Conservation (phyloP, 1,140 invertebrate genomes). For the Drosophila quadrilineata region DNA sequence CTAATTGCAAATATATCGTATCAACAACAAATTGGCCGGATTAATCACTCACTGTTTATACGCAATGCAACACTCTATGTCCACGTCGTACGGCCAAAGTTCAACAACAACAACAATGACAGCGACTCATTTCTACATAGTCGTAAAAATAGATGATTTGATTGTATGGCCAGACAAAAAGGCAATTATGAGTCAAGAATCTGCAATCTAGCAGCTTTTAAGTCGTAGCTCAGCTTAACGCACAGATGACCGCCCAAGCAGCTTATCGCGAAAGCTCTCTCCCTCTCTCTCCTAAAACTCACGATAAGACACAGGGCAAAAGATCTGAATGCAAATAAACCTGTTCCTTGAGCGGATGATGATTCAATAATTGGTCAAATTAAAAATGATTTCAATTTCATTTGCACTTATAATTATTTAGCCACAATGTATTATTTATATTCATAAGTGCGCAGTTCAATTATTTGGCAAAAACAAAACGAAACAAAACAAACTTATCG, state of each 20-base stretch:
- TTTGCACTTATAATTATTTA: too few relatives aligned
- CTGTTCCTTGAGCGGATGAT: too few relatives aligned
- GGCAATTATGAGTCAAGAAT: conserved; percentile 60
- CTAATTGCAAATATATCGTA: too few relatives aligned
- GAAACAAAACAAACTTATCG: neutral
- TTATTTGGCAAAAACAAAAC: conserved; percentile 4
- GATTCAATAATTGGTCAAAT: too few relatives aligned
- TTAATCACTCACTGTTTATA: conserved; percentile 15
- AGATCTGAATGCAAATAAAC: too few relatives aligned
- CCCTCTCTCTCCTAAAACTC: too few relatives aligned
- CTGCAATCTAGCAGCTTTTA: neutral
- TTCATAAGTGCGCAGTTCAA: neutral
- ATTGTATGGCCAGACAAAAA: conserved; percentile 46
- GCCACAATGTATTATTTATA: too few relatives aligned
- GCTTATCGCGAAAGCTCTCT: conserved; percentile 24
- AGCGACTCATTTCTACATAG: too few relatives aligned
- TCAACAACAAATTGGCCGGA: conserved; percentile 21
- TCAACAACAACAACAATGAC: neutral
- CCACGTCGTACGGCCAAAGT: conserved; percentile 31
- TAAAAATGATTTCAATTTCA: too few relatives aligned
- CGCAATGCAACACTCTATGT: neutral
- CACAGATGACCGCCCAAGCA: conserved; percentile 7
- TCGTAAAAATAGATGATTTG: conserved; percentile 34
- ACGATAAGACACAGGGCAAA: too few relatives aligned
- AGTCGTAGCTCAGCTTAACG: neutral